A percentile compares a stretch with the other conserved stretches of the same genome.
Evolutionary conservation across 2,113 vertebrate species (phyloP).

Genomic region (Xerus inauris): DNA sequence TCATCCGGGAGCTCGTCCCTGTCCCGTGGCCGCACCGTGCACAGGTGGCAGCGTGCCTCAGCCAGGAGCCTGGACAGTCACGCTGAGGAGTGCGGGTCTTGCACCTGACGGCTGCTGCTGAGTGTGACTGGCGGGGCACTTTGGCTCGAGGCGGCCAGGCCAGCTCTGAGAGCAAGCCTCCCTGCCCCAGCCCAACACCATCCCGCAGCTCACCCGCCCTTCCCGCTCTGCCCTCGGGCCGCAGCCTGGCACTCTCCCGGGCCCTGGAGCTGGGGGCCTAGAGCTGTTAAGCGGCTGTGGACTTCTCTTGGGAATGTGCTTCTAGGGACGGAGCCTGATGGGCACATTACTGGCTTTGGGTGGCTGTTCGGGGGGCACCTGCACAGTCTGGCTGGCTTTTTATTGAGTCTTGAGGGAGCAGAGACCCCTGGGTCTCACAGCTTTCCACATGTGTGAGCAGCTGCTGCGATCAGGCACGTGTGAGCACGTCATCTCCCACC

Average conservation of each 20-base stretch:
- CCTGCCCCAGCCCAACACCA: neutral
- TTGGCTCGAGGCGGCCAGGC: no score
- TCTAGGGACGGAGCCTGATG: neutral
- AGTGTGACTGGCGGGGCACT: no score
- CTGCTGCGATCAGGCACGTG: neutral
- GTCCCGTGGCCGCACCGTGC: rapidly evolving
- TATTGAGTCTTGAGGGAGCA: neutral
- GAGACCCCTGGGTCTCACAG: neutral
- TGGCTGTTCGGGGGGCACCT: neutral
- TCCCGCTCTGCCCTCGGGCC: neutral
- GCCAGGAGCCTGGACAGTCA: neutral
- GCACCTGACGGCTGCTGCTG: no score
- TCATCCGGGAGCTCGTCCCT: neutral
- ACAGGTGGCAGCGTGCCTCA: rapidly evolving
- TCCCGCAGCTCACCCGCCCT: neutral
- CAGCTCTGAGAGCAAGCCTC: neutral
- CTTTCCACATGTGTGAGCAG: neutral
- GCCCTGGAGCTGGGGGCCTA: neutral
- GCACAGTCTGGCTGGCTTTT: neutral
- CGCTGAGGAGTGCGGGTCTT: no score
- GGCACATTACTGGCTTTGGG: neutral
- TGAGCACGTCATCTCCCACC: neutral
- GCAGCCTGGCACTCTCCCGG: neutral
- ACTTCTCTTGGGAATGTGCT: neutral
- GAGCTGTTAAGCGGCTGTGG: no score